Evolutionary conservation across 1,140 invertebrate genomes (phyloP).

Genomic region (Ganaspis sp.): DNA sequence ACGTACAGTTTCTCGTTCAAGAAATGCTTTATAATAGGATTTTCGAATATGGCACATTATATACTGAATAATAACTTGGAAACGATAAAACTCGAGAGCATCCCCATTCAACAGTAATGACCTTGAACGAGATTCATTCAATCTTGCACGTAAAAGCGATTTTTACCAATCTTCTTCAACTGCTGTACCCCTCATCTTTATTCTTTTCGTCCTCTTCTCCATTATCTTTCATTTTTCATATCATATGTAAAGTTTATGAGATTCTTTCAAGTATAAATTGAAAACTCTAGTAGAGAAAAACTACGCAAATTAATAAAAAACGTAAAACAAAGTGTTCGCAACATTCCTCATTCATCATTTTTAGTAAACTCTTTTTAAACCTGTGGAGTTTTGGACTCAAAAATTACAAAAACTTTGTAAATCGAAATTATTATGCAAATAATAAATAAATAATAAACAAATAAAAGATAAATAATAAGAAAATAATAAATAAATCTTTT

Average conservation of each 20-base stretch:
- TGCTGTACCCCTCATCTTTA: background rate
- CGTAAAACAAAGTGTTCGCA: too few species aligned
- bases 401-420: too few species aligned
- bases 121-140: slow-evolving; percentile 48
- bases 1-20: background rate
- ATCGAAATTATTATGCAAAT: too few species aligned
- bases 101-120: slow-evolving; percentile 45
- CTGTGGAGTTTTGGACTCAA: too few species aligned
- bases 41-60: background rate
- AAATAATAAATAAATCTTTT: too few species aligned
- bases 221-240: slow-evolving; percentile 31
- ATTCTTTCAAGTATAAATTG: background rate
- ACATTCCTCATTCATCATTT: too few species aligned
- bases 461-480: too few species aligned
- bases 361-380: too few species aligned
- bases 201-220: slow-evolving; percentile 32
- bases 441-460: too few species aligned
- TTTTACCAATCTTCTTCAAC: slow-evolving; percentile 30
- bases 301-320: too few species aligned
- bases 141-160: slow-evolving; percentile 41
- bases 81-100: slow-evolving; percentile 42
- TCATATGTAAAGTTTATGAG: slow-evolving; percentile 5
- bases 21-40: background rate
- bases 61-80: background rate
- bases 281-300: background rate